phyloP scores from a whole-genome alignment of 2,888 invertebrate genomes.

The Hartigia nigra region DNA sequence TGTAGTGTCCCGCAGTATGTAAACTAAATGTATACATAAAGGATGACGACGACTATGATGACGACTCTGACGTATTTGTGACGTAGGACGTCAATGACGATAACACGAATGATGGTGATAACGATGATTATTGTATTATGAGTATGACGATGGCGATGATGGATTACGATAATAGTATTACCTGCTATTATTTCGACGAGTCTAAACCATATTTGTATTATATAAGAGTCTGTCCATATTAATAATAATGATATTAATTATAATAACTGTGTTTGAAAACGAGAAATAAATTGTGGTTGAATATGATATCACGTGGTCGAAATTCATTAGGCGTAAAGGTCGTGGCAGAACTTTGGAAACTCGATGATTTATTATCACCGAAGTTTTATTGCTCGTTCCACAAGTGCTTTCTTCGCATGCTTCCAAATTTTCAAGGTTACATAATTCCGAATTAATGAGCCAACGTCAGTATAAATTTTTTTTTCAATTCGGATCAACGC shows the following conservation, averaged over 20 bases:
- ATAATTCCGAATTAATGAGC: neutral
- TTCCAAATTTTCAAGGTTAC: neutral
- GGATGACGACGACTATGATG: constrained; percentile 33
- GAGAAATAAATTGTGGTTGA: constrained; percentile 68
- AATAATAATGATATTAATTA: constrained; percentile 65
- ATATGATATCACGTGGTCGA: constrained; percentile 55
- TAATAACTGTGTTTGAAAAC: constrained; percentile 67
- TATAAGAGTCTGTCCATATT: constrained; percentile 67
- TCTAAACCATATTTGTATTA: constrained; percentile 62
- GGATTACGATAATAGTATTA: constrained; percentile 64
- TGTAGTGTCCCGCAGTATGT: constrained; percentile 64
- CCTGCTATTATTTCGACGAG: constrained; percentile 64
- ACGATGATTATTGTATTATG: constrained; percentile 44
- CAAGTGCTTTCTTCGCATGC: neutral
- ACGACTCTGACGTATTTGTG: constrained; percentile 30
- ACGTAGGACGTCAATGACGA: constrained; percentile 29
- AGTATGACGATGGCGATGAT: constrained; percentile 53
- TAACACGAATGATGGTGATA: neutral
- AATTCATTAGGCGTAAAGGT: constrained; percentile 3
- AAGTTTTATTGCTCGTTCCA: neutral
- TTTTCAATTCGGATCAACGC: neutral
- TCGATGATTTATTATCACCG: neutral
- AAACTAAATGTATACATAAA: constrained; percentile 62
- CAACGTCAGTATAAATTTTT: neutral
- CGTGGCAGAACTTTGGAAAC: neutral